Evolutionary conservation across 2,888 invertebrate genomes (phyloP).

Genomic region (Noctua fimbriata): DNA sequence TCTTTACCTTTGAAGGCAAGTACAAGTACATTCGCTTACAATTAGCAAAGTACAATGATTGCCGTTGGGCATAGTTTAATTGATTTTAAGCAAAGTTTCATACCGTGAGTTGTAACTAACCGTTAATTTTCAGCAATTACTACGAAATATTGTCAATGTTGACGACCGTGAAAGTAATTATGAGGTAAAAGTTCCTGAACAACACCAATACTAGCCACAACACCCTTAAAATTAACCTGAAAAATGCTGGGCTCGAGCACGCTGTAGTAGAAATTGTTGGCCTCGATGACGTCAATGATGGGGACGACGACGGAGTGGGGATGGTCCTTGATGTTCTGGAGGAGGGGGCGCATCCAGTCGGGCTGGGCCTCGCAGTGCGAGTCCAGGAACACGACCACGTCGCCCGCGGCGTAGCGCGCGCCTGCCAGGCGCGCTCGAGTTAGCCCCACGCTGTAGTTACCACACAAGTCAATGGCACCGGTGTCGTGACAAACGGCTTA

Average conservation of each 20-base stretch:
- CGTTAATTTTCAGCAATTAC: neutral
- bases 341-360: slow-evolving; percentile 97
- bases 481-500: neutral
- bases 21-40: slow-evolving; percentile 9
- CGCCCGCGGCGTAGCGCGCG: slow-evolving; percentile 94
- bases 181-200: neutral
- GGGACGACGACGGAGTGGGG: slow-evolving; percentile 96
- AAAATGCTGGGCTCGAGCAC: slow-evolving; percentile 88
- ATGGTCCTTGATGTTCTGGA: slow-evolving; percentile 93
- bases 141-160: neutral
- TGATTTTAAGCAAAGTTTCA: slow-evolving; percentile 27
- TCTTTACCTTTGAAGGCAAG: neutral
- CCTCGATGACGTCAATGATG: slow-evolving; percentile 98
- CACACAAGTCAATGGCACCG: slow-evolving; percentile 42
- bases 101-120: neutral
- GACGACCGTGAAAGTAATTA: neutral
- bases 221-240: slow-evolving; percentile 76
- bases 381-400: slow-evolving; percentile 96
- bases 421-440: slow-evolving; percentile 97
- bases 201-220: slow-evolving; percentile 46
- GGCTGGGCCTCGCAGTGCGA: slow-evolving; percentile 96
- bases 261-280: slow-evolving; percentile 94
- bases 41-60: slow-evolving; percentile 8
- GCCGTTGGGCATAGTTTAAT: slow-evolving; percentile 19
- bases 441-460: slow-evolving; percentile 69